Conservation (phyloP, 2,888 invertebrate genomes). For the Mesorhabditis sp. region DNA sequence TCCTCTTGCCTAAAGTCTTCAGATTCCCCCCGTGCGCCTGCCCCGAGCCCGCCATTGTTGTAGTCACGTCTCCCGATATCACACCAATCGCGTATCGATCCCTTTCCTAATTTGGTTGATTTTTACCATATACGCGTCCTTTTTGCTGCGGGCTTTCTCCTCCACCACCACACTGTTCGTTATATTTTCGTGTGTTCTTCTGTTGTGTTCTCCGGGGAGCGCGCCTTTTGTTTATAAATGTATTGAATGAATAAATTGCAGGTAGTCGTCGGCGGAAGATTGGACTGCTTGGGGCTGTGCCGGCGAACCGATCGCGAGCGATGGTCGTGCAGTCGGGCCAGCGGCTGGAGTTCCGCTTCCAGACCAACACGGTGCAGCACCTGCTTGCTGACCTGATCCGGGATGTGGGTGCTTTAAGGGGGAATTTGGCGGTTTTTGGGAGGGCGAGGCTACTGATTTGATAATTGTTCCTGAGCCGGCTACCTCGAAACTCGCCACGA, state of each 20-base stretch:
- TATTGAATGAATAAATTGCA: not conserved
- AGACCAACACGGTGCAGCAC: conserved; percentile 36
- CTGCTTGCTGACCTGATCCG: conserved; percentile 39
- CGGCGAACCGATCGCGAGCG: not conserved
- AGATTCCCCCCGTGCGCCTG: no score
- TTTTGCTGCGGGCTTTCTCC: not conserved
- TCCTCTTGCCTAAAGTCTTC: no score
- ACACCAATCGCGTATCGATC: no score
- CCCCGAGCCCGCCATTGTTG: no score
- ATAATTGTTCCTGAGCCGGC: not conserved
- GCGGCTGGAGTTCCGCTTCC: conserved; percentile 14
- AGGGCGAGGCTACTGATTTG: not conserved
- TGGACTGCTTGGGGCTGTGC: not conserved
- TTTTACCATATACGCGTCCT: not conserved
- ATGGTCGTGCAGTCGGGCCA: conserved; percentile 9
- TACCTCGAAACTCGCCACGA: not conserved
- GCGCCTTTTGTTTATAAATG: not conserved
- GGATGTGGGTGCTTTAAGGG: conserved; percentile 22
- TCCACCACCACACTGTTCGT: not conserved
- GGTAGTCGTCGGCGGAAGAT: not conserved
- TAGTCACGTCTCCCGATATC: no score
- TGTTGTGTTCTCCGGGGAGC: not conserved
- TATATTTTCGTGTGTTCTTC: not conserved
- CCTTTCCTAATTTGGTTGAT: no score
- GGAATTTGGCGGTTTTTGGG: not conserved